Conservation (phyloP, 2,113 vertebrate genomes). For the Glareola pratincola region DNA sequence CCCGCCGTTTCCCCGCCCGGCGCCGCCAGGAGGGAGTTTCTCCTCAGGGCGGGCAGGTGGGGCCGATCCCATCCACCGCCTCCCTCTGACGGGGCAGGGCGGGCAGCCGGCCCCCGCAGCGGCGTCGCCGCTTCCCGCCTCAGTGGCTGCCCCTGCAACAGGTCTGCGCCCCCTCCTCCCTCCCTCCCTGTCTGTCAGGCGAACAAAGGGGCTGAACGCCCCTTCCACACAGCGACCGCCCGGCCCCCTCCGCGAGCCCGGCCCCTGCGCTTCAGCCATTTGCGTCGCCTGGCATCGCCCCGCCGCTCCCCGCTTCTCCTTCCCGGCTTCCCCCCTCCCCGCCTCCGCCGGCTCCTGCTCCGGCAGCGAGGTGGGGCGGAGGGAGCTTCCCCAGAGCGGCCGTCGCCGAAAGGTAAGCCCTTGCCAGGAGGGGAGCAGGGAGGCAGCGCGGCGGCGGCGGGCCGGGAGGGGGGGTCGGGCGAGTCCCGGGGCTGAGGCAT, state of each 20-base stretch:
- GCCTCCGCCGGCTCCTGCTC: not conserved
- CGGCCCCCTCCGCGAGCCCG: not conserved
- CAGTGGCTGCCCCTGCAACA: not conserved
- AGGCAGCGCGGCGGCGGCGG: not conserved
- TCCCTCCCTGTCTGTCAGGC: not conserved
- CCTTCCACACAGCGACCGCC: not conserved
- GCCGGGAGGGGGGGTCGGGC: not conserved
- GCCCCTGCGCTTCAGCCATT: constrained; percentile 19
- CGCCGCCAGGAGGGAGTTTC: not conserved
- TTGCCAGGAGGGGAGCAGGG: not conserved
- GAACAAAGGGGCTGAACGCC: constrained; percentile 23
- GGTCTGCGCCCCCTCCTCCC: not conserved
- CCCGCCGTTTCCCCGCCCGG: not conserved
- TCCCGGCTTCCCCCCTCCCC: not conserved
- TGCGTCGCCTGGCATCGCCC: not conserved
- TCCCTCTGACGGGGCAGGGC: not conserved
- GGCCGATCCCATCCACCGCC: not conserved
- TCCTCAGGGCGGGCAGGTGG: not conserved
- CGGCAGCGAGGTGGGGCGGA: not conserved
- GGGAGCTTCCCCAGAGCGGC: not conserved
- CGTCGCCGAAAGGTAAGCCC: not conserved
- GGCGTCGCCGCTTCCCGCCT: not conserved
- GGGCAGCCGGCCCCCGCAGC: not conserved
- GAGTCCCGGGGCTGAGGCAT: not conserved
- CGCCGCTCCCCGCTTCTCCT: not conserved